Evolutionary conservation across 1,140 invertebrate species (phyloP).

Genomic region (Formica exsecta): DNA sequence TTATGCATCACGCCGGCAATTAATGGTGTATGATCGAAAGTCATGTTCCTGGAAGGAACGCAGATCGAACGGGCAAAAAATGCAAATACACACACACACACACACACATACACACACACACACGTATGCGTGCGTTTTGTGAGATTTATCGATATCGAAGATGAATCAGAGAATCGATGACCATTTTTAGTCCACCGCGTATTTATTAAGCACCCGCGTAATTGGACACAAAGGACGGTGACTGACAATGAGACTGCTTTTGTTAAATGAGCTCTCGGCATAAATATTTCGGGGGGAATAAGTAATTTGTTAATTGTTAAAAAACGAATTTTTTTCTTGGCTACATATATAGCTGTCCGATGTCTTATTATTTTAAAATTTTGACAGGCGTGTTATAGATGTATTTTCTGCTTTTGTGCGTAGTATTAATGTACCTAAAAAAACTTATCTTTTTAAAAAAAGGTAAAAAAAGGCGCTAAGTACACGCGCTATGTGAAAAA

Average conservation of each 20-base stretch:
- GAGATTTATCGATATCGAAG: constrained; percentile 48
- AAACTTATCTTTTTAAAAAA: too few species aligned
- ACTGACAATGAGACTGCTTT: too few species aligned
- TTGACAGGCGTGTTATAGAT: too few species aligned
- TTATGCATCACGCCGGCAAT: constrained; percentile 78
- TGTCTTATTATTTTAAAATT: too few species aligned
- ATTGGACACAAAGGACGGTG: constrained; percentile 10
- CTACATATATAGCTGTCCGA: too few species aligned
- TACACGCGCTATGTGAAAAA: too few species aligned
- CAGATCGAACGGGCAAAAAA: constrained; percentile 14
- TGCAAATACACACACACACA: neutral
- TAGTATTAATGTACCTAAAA: too few species aligned
- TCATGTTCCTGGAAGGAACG: constrained; percentile 60
- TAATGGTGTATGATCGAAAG: constrained; percentile 77
- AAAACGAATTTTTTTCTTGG: neutral
- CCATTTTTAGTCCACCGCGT: constrained; percentile 26
- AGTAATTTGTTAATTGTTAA: neutral
- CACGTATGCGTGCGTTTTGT: too few species aligned
- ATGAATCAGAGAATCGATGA: constrained; percentile 19
- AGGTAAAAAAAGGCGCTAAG: too few species aligned
- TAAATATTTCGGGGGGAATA: neutral
- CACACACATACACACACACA: too few species aligned
- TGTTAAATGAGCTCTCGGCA: neutral
- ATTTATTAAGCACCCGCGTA: constrained; percentile 8
- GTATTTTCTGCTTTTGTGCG: too few species aligned